Evolutionary conservation across 1,140 invertebrate genomes (phyloP), one percentile per base, ranked within the genome.

Genomic region (Eulimnadia texana): DNA sequence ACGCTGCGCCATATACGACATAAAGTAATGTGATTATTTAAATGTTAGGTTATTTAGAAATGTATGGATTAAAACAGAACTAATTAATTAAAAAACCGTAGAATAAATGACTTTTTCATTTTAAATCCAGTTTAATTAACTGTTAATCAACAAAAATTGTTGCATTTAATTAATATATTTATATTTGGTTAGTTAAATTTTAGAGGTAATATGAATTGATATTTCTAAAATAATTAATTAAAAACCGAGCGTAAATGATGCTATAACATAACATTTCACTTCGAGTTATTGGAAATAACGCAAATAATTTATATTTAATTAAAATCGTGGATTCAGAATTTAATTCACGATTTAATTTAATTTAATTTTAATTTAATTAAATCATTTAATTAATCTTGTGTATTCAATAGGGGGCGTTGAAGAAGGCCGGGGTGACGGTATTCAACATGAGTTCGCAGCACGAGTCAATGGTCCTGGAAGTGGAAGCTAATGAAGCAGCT

Each of bases 1-100:
- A 91, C 89, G 0, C 76, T 96, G 65, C 84, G 83, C 67, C 84
- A 93, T 72, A 76, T 97, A 27, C 73, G 82, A 20, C 91, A 93
- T 70, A 80, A 73, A 67, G 72, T 68, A 63, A 52, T 24, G 19
- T 9, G 51, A 52, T 19, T 47, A 19, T 47, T 47, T 57, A 57
- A 42, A 19, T 57, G 33, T 62, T 33, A 63, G 23, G 19, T 29
- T 23, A 13, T 52, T 23, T 10, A 24, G 20, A 20, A 61, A 62
- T 11, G 19, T 28, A 23, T 61, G 13, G n/a, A 10, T n/a, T n/a
- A n/a, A n/a, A n/a, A n/a, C n/a, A n/a, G n/a, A n/a, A n/a, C n/a
- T n/a, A n/a, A n/a, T n/a, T n/a, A n/a, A n/a, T n/a, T n/a, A n/a
- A n/a, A n/a, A n/a, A n/a, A n/a, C n/a, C n/a, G n/a, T n/a, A n/a